Evolutionary conservation across 2,888 invertebrate genomes (phyloP), one percentile per base, ranked within the genome.

Genomic region (Molanna angustata): DNA sequence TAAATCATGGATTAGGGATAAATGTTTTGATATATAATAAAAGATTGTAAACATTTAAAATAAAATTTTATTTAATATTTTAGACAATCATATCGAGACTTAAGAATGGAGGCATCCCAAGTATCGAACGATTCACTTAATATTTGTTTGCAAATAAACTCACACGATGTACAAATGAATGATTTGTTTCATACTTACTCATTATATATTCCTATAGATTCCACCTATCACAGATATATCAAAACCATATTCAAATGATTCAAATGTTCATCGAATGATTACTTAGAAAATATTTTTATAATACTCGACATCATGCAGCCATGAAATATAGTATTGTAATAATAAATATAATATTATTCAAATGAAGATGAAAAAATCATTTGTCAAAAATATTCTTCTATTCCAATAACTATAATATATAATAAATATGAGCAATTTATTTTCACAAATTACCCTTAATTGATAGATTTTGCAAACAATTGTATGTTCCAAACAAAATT

Each of bases 121-220:
- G 56, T 56, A 49, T 41, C 40, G 49, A 57, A 57, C 45, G 49
- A 58, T 49, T 48, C 21, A 33, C 4, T n/a, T 33, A 33, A 3
- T n/a, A 35, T 35, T 37, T 37, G 16, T 37, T 37, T 37, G 37
- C 18, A 7, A 42, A 21, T 13, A 39, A 51, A 62, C 58, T 66
- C 67, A 65, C 65, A 65, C 61, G 61, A 63, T 61, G 62, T 58
- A 60, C 63, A 54, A 49, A 37, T 41, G 49, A 54, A 52, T 48
- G 31, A 18, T 48, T 44, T 31, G 22, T 43, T 45, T 21, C 32
- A 27, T 16, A 17, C 18, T 19, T 44, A 42, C 37, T 37, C 37
- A 22, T 35, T 37, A 11, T 44, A 18, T 17, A 44, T 39, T 21
- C 47, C 20, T 43, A 42, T 6, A 20, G 47, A 21, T 47, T 32